These are phyloP conservation scores for Meleagris gallopavo DNA, from an alignment of 2,113 vertebrate genomes.

Conservation along the genomic window DNA sequence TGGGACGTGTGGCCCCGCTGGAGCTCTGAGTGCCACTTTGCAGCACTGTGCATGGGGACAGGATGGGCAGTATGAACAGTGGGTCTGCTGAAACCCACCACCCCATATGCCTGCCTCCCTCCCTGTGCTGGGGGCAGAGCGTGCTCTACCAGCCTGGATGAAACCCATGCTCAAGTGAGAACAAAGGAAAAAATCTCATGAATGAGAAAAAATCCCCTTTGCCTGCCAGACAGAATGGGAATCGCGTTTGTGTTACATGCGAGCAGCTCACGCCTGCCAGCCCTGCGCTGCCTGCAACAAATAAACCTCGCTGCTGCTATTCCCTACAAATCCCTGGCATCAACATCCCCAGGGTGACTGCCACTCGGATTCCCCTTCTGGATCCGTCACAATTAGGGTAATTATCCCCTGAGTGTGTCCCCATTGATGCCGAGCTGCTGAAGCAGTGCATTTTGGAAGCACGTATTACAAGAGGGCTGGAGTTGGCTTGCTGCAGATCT, in stretches of 20 bases:
- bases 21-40: neutral
- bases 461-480: neutral
- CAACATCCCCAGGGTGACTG: neutral
- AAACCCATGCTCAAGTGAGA: neutral
- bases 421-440: neutral
- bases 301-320: neutral
- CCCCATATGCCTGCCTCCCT: neutral
- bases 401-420: accelerated
- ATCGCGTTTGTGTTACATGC: neutral
- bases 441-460: neutral
- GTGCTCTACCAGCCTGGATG: neutral
- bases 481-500: neutral
- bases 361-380: neutral
- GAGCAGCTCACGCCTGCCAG: constrained; percentile 38
- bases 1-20: neutral
- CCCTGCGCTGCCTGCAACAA: neutral
- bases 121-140: neutral
- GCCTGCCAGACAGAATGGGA: constrained; percentile 61
- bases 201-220: constrained; percentile 52
- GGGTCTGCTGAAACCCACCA: neutral
- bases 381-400: neutral
- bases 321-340: neutral
- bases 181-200: constrained; percentile 46
- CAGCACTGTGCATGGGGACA: neutral
- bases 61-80: neutral